Conservation (phyloP, 2,113 vertebrate genomes). For the Saguinus imperator region DNA sequence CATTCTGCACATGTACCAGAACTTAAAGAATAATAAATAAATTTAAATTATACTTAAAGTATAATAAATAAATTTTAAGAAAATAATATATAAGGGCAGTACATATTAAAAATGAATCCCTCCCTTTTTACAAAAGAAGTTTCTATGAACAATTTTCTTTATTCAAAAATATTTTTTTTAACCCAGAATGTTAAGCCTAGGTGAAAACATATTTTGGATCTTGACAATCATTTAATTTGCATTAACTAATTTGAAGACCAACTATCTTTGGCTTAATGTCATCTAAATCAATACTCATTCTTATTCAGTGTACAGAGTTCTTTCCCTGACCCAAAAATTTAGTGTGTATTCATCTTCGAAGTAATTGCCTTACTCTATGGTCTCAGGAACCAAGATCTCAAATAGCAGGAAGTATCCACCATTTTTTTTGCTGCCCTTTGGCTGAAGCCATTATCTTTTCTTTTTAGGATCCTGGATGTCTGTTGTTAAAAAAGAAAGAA, state of each 20-base stretch:
- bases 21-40: too few species aligned
- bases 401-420: neutral
- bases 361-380: neutral
- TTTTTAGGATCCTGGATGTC: neutral
- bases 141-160: neutral
- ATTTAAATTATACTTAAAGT: too few species aligned
- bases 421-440: neutral
- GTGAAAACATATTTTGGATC: neutral
- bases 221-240: neutral
- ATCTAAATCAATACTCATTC: neutral
- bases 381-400: neutral
- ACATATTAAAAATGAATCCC: neutral
- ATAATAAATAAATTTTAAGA: too few species aligned
- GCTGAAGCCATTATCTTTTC: neutral
- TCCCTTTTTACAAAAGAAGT: neutral
- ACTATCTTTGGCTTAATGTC: neutral
- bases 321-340: neutral
- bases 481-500: neutral
- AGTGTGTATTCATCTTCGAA: neutral
- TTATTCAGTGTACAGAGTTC: neutral
- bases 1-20: too few species aligned
- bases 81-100: neutral
- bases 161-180: neutral
- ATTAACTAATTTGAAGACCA: neutral
- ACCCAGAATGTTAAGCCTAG: neutral